Evolutionary conservation across 2,113 vertebrate species (phyloP).

Genomic region (Hyla sarda): DNA sequence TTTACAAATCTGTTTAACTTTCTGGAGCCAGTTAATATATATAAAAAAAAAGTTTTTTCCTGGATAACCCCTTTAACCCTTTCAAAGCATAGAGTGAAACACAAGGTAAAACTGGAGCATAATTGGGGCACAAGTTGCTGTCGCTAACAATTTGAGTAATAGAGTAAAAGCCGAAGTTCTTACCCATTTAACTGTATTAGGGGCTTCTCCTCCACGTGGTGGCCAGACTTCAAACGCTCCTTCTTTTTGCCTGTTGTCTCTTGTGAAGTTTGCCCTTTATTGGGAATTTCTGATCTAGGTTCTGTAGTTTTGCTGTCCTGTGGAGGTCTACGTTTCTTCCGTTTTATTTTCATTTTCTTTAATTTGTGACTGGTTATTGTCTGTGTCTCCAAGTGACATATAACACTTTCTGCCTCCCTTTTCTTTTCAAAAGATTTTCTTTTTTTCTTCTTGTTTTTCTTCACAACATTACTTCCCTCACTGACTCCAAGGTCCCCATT

Average conservation of each 20-base stretch:
- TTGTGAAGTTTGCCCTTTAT: background rate
- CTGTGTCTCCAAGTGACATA: background rate
- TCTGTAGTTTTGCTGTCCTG: background rate
- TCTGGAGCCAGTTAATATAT: no score
- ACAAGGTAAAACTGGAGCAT: no score
- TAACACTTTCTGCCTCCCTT: background rate
- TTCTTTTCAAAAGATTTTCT: background rate
- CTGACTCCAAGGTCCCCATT: background rate
- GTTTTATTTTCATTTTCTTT: background rate
- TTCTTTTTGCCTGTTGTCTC: background rate
- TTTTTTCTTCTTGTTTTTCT: constrained; percentile 61
- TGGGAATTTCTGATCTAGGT: background rate
- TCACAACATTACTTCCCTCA: constrained; percentile 64
- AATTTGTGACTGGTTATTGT: background rate
- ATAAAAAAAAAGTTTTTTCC: no score
- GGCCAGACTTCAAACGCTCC: background rate
- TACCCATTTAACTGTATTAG: background rate
- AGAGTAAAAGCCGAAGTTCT: background rate
- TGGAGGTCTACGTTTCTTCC: background rate
- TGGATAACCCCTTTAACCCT: no score
- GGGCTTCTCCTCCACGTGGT: background rate
- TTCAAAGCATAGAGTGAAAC: no score
- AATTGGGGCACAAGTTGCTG: no score
- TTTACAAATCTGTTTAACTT: no score
- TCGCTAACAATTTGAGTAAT: no score